Evolutionary conservation across 2,113 vertebrate species (phyloP), one percentile per base, ranked within the genome.

Genomic region (Menura novaehollandiae): DNA sequence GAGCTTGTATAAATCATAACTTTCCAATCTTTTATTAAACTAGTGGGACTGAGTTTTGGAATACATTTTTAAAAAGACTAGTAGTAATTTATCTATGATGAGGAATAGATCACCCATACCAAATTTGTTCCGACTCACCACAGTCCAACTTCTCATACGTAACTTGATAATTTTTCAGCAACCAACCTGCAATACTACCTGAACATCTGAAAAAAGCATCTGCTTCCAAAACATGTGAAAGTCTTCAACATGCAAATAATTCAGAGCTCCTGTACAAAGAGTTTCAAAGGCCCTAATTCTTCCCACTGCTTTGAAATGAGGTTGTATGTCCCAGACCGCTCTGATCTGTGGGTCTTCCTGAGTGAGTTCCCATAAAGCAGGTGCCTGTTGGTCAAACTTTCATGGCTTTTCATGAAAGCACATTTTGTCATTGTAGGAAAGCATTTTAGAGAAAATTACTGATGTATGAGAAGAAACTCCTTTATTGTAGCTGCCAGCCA

Each of bases 1-100:
- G 82, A 96, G 27, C 35, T 96, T 58, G 10, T 74, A 97, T 85
- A 97, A 97, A 97, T 95, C 53, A 75, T 71, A 93, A 94, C 88
- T 97, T 97, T 96, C 93, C 79, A 94, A 77, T 85, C 86, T 96
- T 97, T 96, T 95, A 91, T 97, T 97, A 96, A 97, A 94, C 64
- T 91, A 97, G 95, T 74, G 91, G 41, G 67, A 95, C 74, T 97
- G 91, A 91, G 85, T 88, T 90, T 90, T 94, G 80, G 59, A 91
- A 93, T 73, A 90, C 30, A 46, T 79, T 86, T 93, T 91, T 89
- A 33, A 0, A 33, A 69, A 97, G 93, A 95, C 78, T 94, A 90
- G 77, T 77, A 95, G 89, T 93, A 95, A 87, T 87, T 96, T 77
- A 76, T 37, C 74, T 95, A 41, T 77, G 74, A 82, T 83, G 81